phyloP scores from a whole-genome alignment of 1,140 invertebrate species.

The Melitaea cinxia region DNA sequence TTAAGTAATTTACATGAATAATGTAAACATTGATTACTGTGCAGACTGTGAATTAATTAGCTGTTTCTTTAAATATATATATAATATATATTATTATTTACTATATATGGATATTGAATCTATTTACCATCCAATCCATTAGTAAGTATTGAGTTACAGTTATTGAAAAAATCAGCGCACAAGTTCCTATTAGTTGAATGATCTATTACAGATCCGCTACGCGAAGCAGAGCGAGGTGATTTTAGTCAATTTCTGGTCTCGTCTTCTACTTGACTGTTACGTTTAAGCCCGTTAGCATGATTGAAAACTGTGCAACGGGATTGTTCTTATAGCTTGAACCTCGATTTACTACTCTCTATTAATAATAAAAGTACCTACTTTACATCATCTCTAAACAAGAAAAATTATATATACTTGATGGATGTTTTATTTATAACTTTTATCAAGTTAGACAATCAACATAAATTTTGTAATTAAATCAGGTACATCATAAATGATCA shows the following conservation, averaged over 20 bases:
- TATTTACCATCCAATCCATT: neutral
- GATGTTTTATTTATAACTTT: too few species aligned
- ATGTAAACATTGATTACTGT: too few species aligned
- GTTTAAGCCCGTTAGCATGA: constrained; percentile 40
- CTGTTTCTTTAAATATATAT: neutral
- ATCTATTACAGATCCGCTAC: constrained; percentile 52
- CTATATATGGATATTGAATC: neutral
- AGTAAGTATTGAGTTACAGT: constrained; percentile 36
- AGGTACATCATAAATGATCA: neutral
- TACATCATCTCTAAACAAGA: too few species aligned
- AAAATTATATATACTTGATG: too few species aligned
- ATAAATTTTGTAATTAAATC: neutral
- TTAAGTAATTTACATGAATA: too few species aligned
- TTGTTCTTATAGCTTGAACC: neutral
- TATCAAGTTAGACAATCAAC: neutral
- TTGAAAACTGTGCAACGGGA: constrained; percentile 36
- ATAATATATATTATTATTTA: neutral
- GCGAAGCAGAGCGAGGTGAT: constrained; percentile 48
- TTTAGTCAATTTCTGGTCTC: constrained; percentile 46
- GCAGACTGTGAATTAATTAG: too few species aligned
- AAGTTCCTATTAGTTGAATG: constrained; percentile 41
- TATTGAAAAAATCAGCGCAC: constrained; percentile 39
- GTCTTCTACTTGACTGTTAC: constrained; percentile 38
- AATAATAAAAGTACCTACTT: too few species aligned
- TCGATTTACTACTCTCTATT: neutral